phyloP scores from a whole-genome alignment of 2,888 invertebrate genomes.

The Melanchra persicariae region DNA sequence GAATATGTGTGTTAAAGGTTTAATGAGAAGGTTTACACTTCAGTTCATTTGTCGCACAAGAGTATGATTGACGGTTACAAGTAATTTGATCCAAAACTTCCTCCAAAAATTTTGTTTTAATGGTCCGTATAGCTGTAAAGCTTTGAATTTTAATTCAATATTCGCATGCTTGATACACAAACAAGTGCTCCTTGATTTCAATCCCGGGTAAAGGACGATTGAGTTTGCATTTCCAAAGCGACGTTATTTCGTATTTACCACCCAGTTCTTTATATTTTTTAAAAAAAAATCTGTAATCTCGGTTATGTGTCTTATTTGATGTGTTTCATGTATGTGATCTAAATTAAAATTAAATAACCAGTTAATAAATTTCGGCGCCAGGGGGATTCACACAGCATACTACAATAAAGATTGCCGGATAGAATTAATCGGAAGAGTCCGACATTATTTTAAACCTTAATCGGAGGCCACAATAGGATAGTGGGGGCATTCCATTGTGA shows the following conservation, averaged over 20 bases:
- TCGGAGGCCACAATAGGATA: no score
- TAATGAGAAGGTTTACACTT: no score
- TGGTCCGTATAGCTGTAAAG: not conserved
- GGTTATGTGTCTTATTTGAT: not conserved
- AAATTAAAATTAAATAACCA: no score
- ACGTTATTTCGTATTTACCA: not conserved
- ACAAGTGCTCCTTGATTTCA: not conserved
- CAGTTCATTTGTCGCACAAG: constrained; percentile 1
- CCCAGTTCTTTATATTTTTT: constrained; percentile 9
- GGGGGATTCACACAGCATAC: no score
- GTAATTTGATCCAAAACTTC: not conserved
- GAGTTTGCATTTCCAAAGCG: constrained; percentile 10
- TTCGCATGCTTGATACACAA: constrained; percentile 1
- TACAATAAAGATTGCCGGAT: no score
- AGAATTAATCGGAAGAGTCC: no score
- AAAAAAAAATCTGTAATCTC: constrained; percentile 5
- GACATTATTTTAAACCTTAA: no score
- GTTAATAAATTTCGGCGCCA: no score
- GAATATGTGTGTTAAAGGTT: no score
- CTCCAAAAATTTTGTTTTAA: not conserved
- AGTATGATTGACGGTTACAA: not conserved
- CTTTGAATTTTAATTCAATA: not conserved
- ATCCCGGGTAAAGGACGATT: not conserved
- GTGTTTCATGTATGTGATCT: no score
- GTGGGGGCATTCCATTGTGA: no score